phyloP scores from a whole-genome alignment of 2,113 vertebrate species.

The Semnopithecus entellus region DNA sequence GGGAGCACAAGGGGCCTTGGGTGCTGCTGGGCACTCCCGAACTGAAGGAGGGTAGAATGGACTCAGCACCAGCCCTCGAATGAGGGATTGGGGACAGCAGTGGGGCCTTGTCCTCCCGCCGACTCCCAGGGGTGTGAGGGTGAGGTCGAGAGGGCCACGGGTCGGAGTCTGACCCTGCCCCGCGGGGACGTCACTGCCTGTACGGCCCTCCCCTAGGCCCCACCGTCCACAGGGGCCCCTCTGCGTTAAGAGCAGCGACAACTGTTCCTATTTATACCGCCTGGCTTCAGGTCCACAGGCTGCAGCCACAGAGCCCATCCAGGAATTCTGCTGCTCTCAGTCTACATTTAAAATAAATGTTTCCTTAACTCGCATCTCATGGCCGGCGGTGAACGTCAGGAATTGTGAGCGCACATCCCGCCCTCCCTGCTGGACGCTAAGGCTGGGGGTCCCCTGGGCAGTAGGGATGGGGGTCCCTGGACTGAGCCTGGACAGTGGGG shows the following conservation, averaged over 20 bases:
- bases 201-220: not conserved
- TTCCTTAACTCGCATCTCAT: conserved; percentile 72
- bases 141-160: not conserved
- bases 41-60: too few species aligned
- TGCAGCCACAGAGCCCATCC: conserved; percentile 69
- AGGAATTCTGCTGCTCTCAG: conserved; percentile 49
- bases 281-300: conserved; percentile 78
- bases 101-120: not conserved
- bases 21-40: not conserved
- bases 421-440: not conserved
- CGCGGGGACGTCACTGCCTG: accelerated
- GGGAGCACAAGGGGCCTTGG: too few species aligned
- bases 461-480: too few species aligned
- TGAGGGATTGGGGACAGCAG: not conserved
- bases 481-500: too few species aligned
- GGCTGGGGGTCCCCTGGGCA: not conserved
- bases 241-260: conserved; percentile 75
- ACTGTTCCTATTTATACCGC: conserved; percentile 85
- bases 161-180: not conserved
- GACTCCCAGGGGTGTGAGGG: not conserved
- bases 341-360: conserved; percentile 80
- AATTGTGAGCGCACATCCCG: not conserved
- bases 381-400: not conserved
- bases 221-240: too few species aligned
- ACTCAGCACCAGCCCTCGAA: not conserved